phyloP scores from a whole-genome alignment of 2,797 vertebrate genomes.

The Propithecus deckenii region DNA sequence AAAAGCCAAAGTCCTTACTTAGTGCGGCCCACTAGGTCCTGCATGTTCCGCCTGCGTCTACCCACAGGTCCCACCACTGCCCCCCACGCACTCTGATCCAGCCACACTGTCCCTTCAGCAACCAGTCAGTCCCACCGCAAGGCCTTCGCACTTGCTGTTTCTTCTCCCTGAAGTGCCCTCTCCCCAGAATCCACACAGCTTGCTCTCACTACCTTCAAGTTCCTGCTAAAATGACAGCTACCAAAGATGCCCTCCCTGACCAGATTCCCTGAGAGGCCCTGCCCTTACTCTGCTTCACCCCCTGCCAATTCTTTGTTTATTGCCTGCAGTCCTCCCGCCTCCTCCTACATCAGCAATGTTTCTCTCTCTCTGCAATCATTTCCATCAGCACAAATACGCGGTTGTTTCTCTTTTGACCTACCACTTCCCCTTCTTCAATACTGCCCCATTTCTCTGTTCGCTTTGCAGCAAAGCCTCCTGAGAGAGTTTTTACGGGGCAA shows the following conservation, averaged over 20 bases:
- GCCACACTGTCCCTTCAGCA: neutral
- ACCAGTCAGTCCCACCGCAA: neutral
- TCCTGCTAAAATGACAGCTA: neutral
- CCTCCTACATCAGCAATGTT: neutral
- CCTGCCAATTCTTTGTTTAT: neutral
- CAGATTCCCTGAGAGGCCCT: neutral
- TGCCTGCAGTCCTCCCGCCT: no score
- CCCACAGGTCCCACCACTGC: neutral
- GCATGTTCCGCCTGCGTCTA: no score
- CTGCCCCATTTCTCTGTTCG: neutral
- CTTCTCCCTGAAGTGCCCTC: neutral
- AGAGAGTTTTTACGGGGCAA: neutral
- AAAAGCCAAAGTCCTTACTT: neutral
- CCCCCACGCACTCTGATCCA: neutral
- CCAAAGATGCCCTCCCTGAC: neutral
- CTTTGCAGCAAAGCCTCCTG: neutral
- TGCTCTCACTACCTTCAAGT: neutral
- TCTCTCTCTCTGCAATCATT: neutral
- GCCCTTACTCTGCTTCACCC: neutral
- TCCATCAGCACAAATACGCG: neutral
- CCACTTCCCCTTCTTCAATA: neutral
- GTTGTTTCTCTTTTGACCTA: neutral
- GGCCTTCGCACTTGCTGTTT: neutral
- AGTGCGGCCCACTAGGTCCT: neutral
- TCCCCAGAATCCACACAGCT: neutral